Percentiles rank a stretch among this genome's conserved stretches.
Conservation (phyloP, 2,113 vertebrate genomes). For the Erythrolamprus reginae region DNA sequence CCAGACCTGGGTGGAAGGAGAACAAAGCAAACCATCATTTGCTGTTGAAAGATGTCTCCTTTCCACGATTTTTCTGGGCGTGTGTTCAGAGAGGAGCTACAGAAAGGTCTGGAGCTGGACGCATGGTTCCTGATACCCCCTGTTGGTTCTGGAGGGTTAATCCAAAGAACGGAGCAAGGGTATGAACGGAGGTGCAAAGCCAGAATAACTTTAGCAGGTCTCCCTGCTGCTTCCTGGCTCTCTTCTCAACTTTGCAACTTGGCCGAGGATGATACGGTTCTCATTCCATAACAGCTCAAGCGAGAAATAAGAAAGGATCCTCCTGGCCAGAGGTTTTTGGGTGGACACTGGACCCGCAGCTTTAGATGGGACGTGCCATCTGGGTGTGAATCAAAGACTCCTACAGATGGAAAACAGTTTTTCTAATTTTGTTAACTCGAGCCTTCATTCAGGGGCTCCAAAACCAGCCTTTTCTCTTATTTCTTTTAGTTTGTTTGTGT, state of each 20-base stretch:
- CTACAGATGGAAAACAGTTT: not conserved
- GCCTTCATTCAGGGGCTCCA: not conserved
- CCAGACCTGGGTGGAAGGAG: not conserved
- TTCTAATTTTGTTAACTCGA: too few relatives aligned
- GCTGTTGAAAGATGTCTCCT: constrained; percentile 50
- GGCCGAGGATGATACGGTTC: not conserved
- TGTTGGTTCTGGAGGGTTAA: not conserved
- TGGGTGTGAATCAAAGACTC: not conserved
- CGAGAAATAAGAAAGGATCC: not conserved
- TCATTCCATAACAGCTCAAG: not conserved
- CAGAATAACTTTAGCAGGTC: not conserved
- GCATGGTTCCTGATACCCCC: not conserved
- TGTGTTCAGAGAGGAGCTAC: constrained; percentile 33
- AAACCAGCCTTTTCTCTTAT: not conserved
- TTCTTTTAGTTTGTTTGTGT: too few relatives aligned
- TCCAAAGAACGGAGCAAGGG: not conserved
- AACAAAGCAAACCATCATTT: rapidly evolving
- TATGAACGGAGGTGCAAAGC: not conserved
- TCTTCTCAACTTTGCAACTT: not conserved
- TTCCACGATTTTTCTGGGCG: too few relatives aligned
- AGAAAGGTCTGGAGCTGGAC: not conserved
- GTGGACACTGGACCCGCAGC: rapidly evolving
- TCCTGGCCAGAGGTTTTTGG: not conserved
- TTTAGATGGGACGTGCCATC: rapidly evolving
- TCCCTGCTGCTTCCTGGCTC: rapidly evolving